These are phyloP conservation scores for Mastigias papua DNA, from an alignment of 30 jellyfish, hydroid and myxozoan species.

Conservation along the genomic window DNA sequence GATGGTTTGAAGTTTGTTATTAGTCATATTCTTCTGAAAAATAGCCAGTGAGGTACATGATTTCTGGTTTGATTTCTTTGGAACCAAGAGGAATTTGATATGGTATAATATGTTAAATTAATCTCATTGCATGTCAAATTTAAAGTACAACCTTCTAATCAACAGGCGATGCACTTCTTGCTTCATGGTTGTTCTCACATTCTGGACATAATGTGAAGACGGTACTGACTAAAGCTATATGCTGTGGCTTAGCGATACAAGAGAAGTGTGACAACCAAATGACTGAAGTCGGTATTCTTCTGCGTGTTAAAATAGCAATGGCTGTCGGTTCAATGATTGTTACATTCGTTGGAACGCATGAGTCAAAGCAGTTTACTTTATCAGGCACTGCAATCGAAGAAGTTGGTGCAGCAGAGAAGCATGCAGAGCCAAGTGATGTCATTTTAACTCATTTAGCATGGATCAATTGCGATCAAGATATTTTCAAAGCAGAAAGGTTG, in stretches of 20 bases:
- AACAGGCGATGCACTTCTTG: conserved; percentile 93
- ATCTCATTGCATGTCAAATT: too few relatives aligned
- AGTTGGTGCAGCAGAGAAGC: conserved; percentile 95
- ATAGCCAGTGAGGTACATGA: too few relatives aligned
- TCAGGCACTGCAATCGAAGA: conserved; percentile 96
- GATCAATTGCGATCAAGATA: conserved; percentile 87
- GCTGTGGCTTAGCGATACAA: conserved; percentile 86
- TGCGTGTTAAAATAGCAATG: conserved; percentile 90
- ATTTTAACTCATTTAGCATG: conserved; percentile 89
- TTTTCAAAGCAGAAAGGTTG: conserved; percentile 66
- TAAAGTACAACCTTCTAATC: background rate
- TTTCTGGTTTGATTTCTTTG: too few relatives aligned
- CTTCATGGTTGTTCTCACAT: conserved; percentile 91
- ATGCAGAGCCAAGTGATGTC: conserved; percentile 92
- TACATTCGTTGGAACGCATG: conserved; percentile 83
- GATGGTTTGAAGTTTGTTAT: too few relatives aligned
- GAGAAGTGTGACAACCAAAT: conserved; percentile 84
- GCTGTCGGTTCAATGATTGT: conserved; percentile 95
- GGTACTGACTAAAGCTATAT: conserved; percentile 81
- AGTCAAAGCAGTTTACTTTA: conserved; percentile 85
- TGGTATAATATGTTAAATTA: too few relatives aligned
- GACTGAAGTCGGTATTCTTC: conserved; percentile 90
- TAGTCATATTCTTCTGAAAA: too few relatives aligned
- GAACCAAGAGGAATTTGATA: too few relatives aligned
- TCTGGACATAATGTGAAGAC: conserved; percentile 85